A percentile compares a stretch with the other conserved stretches of the same genome.
Evolutionary conservation across 2,888 invertebrate species (phyloP).

Genomic region (Trachelus stipa): DNA sequence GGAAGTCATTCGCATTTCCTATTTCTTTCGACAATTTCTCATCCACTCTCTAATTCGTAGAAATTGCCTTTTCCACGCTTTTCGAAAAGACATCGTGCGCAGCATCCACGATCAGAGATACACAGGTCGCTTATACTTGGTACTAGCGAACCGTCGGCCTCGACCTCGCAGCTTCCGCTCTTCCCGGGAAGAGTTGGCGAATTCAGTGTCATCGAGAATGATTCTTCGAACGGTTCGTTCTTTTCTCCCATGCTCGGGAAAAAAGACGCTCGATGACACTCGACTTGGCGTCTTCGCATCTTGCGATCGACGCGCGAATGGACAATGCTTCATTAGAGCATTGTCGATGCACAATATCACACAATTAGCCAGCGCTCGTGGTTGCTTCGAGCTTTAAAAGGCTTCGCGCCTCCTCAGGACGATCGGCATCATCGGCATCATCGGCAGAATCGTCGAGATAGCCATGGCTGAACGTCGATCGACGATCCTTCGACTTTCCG

Average conservation of each 20-base stretch:
- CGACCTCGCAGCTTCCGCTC: background rate
- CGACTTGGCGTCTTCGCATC: slow-evolving; percentile 1
- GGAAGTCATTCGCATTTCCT: slow-evolving; percentile 14
- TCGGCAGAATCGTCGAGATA: slow-evolving; percentile 42
- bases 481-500: slow-evolving; percentile 48
- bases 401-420: slow-evolving; percentile 25
- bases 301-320: slow-evolving; percentile 24
- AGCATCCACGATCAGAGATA: background rate
- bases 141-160: background rate
- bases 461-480: slow-evolving; percentile 53
- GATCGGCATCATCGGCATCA: slow-evolving; percentile 23
- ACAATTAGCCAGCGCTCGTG: slow-evolving; percentile 55
- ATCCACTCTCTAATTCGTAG: background rate
- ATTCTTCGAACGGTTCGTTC: background rate
- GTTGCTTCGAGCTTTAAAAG: slow-evolving; percentile 28
- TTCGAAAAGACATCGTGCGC: background rate
- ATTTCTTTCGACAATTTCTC: background rate
- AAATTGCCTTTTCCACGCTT: background rate
- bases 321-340: slow-evolving; percentile 65
- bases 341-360: slow-evolving; percentile 63
- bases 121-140: background rate
- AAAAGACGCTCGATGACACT: slow-evolving; percentile 2
- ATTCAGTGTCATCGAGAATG: background rate
- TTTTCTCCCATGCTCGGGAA: background rate
- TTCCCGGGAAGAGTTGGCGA: background rate